A percentile compares a stretch with the other conserved stretches of the same genome.
These are phyloP conservation scores for Thamnophis elegans DNA, from an alignment of 2,797 vertebrate species.

Conservation along the genomic window DNA sequence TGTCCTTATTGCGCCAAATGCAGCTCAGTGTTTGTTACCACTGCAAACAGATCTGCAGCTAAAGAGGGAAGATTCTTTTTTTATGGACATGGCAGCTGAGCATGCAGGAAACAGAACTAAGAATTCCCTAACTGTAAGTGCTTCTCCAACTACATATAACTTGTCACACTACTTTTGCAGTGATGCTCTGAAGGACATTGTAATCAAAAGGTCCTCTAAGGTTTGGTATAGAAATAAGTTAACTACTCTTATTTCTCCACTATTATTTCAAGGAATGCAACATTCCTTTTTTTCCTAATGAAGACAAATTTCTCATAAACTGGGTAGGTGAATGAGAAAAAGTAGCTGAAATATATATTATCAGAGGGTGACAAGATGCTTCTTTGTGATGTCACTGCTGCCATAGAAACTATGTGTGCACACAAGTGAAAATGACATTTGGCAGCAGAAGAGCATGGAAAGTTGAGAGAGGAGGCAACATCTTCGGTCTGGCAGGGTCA, in stretches of 20 bases:
- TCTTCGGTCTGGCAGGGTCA: constrained; percentile 47
- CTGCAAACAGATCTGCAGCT: not conserved
- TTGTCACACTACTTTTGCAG: not conserved
- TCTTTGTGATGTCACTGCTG: constrained; percentile 47
- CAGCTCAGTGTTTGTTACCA: not conserved
- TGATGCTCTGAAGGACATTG: not conserved
- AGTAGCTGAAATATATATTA: constrained; percentile 18
- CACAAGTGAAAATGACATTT: constrained; percentile 43
- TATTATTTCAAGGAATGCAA: not conserved
- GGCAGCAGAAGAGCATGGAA: constrained; percentile 53
- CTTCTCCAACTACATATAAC: not conserved
- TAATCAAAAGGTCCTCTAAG: not conserved
- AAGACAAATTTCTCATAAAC: not conserved
- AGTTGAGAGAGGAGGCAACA: constrained; percentile 51
- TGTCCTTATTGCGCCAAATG: not conserved
- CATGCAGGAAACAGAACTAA: not conserved
- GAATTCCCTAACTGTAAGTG: not conserved
- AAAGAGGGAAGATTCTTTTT: not conserved
- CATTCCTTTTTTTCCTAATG: not conserved
- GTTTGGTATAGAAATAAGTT: not conserved
- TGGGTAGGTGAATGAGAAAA: not conserved
- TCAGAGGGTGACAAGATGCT: not conserved
- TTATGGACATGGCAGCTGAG: not conserved
- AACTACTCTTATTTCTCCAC: not conserved
- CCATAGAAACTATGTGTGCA: constrained; percentile 50